Evolutionary conservation across 2,797 vertebrate genomes (phyloP), one percentile per base, ranked within the genome.

Genomic region (Malurus leucopterus): DNA sequence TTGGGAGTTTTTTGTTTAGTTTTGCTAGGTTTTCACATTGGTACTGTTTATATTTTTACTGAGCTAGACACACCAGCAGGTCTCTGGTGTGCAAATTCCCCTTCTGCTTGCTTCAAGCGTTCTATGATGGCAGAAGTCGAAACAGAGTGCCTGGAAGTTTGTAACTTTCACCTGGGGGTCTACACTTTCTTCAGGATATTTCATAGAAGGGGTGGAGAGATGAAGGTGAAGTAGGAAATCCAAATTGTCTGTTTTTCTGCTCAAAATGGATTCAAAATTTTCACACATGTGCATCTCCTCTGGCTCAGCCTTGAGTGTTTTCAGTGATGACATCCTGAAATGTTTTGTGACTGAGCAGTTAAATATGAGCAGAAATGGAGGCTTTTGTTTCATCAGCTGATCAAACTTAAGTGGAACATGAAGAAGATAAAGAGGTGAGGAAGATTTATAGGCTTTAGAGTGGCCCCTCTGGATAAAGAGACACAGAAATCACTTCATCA

Each of bases 401-500:
- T 51, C 26, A 30, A 23, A 9, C 14, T 77, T 65, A 68, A 77
- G 41, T 55, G 50, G n/a, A 72, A 38, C 34, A 36, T 40, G n/a
- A 22, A 75, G 65, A 57, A 90, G 87, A 59, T 75, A 53, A 88
- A 86, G 78, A 90, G 40, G 24, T 78, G 78, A 72, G 51, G 78
- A 63, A 72, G 44, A 53, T 77, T 78, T 76, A 27, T 58, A 69
- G 72, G 58, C 47, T 84, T 89, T 86, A n/a, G 44, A 77, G 51
- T 63, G n/a, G 44, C 51, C 78, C 79, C 89, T 92, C 86, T 93
- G 91, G 86, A 87, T 83, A 87, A 90, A 87, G 34, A 92, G 59
- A 90, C 51, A 89, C 30, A 54, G 67, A 67, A 90, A 91, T 87
- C 86, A 95, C 90, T 95, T 95, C 34, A 90, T 91, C 63, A 89